Evolutionary conservation across 2,797 vertebrate genomes (phyloP).

Genomic region (Myotis vivesi): DNA sequence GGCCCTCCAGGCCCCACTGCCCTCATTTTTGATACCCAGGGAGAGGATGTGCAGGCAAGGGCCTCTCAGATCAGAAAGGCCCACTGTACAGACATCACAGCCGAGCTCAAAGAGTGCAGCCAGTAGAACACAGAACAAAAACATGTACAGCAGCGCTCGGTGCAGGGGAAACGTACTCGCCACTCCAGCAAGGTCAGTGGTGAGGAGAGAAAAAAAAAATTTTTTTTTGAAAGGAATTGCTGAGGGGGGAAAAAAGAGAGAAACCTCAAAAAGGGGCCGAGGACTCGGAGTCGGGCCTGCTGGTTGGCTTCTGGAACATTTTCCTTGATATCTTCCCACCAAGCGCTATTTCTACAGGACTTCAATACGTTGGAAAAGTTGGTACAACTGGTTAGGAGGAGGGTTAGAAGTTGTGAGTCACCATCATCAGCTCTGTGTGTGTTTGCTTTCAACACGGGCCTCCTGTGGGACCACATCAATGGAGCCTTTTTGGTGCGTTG

Average conservation of each 20-base stretch:
- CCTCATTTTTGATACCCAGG: constrained; percentile 86
- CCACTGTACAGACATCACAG: constrained; percentile 85
- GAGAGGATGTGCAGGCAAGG: constrained; percentile 83
- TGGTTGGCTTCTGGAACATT: constrained; percentile 79
- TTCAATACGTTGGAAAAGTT: constrained; percentile 81
- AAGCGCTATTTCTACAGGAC: constrained; percentile 81
- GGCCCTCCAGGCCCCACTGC: constrained; percentile 83
- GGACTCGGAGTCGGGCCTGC: constrained; percentile 81
- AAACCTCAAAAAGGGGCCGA: constrained; percentile 80
- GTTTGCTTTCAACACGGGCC: constrained; percentile 53
- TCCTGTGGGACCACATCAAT: constrained; percentile 61
- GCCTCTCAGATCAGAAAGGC: constrained; percentile 83
- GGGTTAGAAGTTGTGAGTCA: constrained; percentile 72
- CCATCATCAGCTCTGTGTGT: constrained; percentile 40
- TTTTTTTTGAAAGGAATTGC: constrained; percentile 82
- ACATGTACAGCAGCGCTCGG: constrained; percentile 84
- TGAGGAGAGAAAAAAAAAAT: constrained; percentile 71
- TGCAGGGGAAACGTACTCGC: constrained; percentile 78
- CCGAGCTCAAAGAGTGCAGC: constrained; percentile 84
- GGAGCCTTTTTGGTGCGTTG: constrained; percentile 53
- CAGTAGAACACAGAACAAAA: constrained; percentile 86
- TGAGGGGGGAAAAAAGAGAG: constrained; percentile 74
- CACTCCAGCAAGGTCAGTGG: constrained; percentile 85
- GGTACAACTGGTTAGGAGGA: constrained; percentile 70
- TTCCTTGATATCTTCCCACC: constrained; percentile 82